These are phyloP conservation scores for Chaetops frenatus DNA, from an alignment of 2,113 vertebrate species.

Conservation along the genomic window DNA sequence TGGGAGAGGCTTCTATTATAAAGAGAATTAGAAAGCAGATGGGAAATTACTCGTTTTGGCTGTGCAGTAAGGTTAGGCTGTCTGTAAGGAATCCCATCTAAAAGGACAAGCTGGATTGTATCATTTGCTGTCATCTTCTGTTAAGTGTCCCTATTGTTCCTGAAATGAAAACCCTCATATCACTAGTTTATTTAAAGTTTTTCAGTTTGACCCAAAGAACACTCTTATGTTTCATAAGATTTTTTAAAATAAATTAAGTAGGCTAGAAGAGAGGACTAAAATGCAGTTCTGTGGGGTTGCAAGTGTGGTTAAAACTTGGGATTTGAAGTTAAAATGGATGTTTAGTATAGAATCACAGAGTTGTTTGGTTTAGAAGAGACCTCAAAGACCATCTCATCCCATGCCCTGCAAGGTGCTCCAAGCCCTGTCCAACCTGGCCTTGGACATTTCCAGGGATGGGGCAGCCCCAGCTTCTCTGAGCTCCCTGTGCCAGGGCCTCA, in stretches of 20 bases:
- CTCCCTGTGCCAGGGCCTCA: not conserved
- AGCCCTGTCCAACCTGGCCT: rapidly evolving
- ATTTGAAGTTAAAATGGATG: not conserved
- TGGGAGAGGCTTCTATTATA: not conserved
- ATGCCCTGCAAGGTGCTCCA: not conserved
- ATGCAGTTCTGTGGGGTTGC: not conserved
- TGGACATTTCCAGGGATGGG: not conserved
- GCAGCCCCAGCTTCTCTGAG: not conserved
- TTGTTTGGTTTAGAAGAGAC: not conserved
- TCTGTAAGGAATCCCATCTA: not conserved
- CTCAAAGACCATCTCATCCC: not conserved
- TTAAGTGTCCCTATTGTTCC: not conserved
- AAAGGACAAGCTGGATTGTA: not conserved
- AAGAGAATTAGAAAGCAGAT: not conserved
- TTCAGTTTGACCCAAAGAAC: not conserved
- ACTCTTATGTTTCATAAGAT: not conserved
- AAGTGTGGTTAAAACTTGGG: not conserved
- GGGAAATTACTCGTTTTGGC: not conserved
- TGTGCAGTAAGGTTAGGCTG: not conserved
- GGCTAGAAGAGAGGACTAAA: not conserved
- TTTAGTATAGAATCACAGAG: not conserved
- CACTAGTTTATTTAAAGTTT: not conserved
- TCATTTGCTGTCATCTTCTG: not conserved
- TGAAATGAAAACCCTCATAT: not conserved
- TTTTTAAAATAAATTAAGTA: not conserved